Base-by-base conservation (phyloP, 2,113 vertebrate species). In the Vicugna pacos region DNA sequence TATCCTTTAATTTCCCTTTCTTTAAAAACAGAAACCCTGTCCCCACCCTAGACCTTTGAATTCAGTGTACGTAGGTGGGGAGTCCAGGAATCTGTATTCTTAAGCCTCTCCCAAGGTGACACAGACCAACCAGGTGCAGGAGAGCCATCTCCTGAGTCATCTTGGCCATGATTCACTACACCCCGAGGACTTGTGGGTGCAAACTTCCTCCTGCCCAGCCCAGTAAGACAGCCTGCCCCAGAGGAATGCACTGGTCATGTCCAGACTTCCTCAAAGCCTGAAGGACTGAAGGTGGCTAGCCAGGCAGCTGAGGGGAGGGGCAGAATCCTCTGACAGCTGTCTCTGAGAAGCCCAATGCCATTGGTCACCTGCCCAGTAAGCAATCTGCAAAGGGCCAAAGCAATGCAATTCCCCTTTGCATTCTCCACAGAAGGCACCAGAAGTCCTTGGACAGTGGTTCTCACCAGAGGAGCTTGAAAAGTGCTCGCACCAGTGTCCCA, bases 161-260 rank as follows among this genome's bases (percentile, higher is more conserved):
- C 60, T 48, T 60, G 76, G 86, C 56, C 72, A 26, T 30, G 35
- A 89, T 16, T 86, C 69, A 58, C 9, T 3, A 46, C 0, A 0
- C 65, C 42, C 70, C 26, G 24, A 12, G 32, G 26, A 24, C 30
- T 2, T 5, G 20, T 13, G 26, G 73, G 46, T 64, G 16, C n/a
- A 46, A 80, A 70, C 79, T 93, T 95, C 93, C 77, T 88, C 75
- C 91, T 17, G 77, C 69, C 82, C n/a, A 30, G 50, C 73, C 70
- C 81, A 80, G 72, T 16, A 13, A 75, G 12, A 35, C 82, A 54
- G 32, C 65, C 64, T 62, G 42, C 64, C 89, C 72, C 80, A 60
- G 48, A 91, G 52, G 42, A 75, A 90, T 0, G 0, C 6, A 1
- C 69, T 67, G 19, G 13, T 46, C 58, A 30, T 2, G 24, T 14